Evolutionary conservation across 2,113 vertebrate species (phyloP).

Genomic region (Zosterops hypoxanthus): DNA sequence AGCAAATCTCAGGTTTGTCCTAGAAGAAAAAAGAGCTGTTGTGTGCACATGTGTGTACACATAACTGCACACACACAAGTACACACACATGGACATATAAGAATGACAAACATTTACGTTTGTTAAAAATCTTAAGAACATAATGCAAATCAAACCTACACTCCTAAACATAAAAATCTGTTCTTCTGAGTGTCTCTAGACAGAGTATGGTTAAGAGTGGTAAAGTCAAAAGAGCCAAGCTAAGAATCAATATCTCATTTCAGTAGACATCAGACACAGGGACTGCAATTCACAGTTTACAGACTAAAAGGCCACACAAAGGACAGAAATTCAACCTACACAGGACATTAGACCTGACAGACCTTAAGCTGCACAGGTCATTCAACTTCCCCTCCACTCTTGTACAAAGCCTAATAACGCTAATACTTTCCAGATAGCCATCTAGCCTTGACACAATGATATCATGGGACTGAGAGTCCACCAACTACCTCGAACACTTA

Average conservation of each 20-base stretch:
- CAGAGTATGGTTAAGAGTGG: not conserved
- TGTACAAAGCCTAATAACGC: not conserved
- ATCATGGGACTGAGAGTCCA: not conserved
- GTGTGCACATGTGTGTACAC: not conserved
- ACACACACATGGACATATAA: accelerated
- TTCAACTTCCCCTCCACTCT: not conserved
- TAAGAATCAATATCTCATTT: not conserved
- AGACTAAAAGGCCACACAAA: not conserved
- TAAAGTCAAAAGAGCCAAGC: not conserved
- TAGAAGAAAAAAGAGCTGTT: conserved; percentile 49
- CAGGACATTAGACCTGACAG: not conserved
- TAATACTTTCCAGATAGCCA: not conserved
- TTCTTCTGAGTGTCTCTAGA: not conserved
- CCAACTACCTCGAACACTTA: not conserved
- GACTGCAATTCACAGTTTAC: not conserved
- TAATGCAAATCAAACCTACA: not conserved
- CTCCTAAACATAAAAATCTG: not conserved
- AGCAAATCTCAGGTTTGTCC: conserved; percentile 89
- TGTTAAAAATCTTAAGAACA: not conserved
- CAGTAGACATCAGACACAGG: not conserved
- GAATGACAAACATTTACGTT: not conserved
- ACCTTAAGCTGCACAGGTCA: not conserved
- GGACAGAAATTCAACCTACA: not conserved
- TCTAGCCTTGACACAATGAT: not conserved
- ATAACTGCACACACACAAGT: not conserved